Percentiles rank a stretch among this genome's conserved stretches.
These are phyloP conservation scores for Taurulus bubalis DNA, from an alignment of 2,113 vertebrate genomes.

Conservation along the genomic window DNA sequence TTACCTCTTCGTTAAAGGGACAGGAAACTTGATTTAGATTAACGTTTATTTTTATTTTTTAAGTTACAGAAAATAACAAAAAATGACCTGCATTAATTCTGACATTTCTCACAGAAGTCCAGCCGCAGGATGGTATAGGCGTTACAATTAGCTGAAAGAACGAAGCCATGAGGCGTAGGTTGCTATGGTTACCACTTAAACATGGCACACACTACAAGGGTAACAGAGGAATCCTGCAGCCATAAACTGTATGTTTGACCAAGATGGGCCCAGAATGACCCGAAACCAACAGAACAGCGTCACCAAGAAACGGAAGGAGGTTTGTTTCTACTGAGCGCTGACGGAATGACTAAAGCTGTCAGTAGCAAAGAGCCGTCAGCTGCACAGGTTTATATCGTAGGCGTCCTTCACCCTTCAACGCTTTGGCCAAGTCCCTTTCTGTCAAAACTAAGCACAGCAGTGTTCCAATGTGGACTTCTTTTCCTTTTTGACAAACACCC, in stretches of 20 bases:
- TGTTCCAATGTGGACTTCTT: neutral
- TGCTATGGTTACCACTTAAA: neutral
- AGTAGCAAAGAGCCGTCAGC: neutral
- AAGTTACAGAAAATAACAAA: neutral
- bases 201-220: neutral
- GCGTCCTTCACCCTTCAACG: no score
- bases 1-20: neutral
- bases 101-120: neutral
- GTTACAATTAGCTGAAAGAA: neutral
- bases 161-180: neutral
- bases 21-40: neutral
- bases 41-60: neutral
- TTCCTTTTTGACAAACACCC: no score
- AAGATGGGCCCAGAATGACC: neutral
- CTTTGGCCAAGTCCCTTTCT: neutral
- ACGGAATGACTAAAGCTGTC: neutral
- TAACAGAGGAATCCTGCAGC: constrained; percentile 1
- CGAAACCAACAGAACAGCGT: neutral
- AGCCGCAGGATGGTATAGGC: neutral
- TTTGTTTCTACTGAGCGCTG: neutral
- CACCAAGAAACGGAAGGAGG: neutral
- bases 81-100: neutral
- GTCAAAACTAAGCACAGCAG: neutral
- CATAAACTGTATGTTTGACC: neutral
- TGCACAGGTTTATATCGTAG: neutral